Conservation (phyloP, 1,140 invertebrate genomes). For the Bactericera cockerelli region DNA sequence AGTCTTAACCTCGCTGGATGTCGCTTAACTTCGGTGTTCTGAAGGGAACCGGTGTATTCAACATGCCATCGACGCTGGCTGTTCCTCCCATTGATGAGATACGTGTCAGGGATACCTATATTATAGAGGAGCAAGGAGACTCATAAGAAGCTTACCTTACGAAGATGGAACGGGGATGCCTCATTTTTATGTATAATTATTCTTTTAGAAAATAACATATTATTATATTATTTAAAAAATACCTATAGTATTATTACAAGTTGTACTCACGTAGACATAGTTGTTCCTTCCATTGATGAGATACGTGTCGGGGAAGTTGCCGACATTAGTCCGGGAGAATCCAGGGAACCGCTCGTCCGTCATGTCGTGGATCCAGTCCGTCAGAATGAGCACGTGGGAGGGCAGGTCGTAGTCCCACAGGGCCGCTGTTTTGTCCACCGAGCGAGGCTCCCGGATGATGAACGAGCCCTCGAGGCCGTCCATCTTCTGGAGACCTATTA, state of each 20-base stretch:
- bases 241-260: no score
- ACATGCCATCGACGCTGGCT: no score
- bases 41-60: no score
- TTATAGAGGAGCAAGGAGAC: no score
- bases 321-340: conserved; percentile 7
- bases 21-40: no score
- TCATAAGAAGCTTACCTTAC: no score
- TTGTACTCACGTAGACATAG: conserved; percentile 10
- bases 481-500: neutral
- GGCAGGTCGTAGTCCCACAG: conserved; percentile 36
- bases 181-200: no score
- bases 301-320: conserved; percentile 32
- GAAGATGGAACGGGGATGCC: no score
- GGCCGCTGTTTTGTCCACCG: conserved; percentile 1
- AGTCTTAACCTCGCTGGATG: no score
- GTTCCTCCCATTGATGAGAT: conserved; percentile 35
- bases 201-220: no score
- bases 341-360: conserved; percentile 19
- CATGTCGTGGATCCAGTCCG: conserved; percentile 34
- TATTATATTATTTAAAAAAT: no score
- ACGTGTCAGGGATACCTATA: conserved; percentile 31
- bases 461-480: neutral
- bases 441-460: neutral
- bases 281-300: conserved; percentile 34
- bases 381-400: conserved; percentile 34